These are phyloP conservation scores for Nycticryphes semicollaris DNA, from an alignment of 2,113 vertebrate genomes.

Conservation along the genomic window DNA sequence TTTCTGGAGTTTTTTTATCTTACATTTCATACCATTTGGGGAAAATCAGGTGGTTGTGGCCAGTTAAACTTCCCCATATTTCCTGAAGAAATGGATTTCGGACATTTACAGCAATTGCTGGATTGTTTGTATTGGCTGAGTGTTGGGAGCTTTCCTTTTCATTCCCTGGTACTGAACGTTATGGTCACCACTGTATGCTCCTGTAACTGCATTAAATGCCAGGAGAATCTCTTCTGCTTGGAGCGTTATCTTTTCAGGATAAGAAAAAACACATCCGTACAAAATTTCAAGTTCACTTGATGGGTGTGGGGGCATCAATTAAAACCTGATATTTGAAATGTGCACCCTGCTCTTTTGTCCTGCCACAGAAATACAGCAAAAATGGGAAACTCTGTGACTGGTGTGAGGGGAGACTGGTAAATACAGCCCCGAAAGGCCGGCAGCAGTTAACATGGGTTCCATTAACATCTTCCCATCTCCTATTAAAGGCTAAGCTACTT, in stretches of 20 bases:
- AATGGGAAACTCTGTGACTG: not conserved
- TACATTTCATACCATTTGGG: not conserved
- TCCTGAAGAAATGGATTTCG: not conserved
- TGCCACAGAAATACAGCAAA: not conserved
- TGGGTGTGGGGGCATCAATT: not conserved
- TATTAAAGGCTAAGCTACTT: constrained; percentile 42
- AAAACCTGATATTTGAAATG: rapidly evolving
- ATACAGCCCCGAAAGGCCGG: not conserved
- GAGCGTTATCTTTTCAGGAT: not conserved
- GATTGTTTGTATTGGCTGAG: not conserved
- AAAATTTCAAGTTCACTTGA: not conserved
- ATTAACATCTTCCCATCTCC: not conserved
- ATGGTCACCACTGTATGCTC: not conserved
- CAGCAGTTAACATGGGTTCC: not conserved
- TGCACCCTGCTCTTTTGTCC: rapidly evolving
- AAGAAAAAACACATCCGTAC: not conserved
- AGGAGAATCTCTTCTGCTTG: not conserved
- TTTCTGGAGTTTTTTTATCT: not conserved
- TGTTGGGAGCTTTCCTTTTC: rapidly evolving
- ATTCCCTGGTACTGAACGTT: rapidly evolving
- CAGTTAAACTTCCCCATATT: not conserved
- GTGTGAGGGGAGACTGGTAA: not conserved
- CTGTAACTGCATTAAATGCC: rapidly evolving
- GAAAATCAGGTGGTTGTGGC: not conserved
- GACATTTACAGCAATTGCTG: not conserved